Evolutionary conservation across 2,888 invertebrate species (phyloP), one percentile per base, ranked within the genome.

Genomic region (Cataglyphis rosenhaueri): DNA sequence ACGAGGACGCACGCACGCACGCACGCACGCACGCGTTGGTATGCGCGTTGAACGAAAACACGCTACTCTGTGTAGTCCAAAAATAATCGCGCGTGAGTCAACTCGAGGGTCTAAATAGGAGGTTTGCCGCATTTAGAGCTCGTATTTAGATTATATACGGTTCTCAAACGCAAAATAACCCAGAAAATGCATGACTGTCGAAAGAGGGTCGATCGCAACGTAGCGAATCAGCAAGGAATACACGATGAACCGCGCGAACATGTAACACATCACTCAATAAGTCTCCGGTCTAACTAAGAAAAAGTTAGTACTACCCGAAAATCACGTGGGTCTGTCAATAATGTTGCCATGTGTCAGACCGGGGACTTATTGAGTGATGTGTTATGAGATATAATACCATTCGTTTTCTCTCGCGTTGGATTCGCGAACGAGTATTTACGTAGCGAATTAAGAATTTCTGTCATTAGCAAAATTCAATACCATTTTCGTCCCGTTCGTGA

Each of bases 21-120:
- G 68, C 81, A 76, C 79, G 76, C 66, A 83, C 79, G 82, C 84
- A 84, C 85, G 81, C 70, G 84, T 73, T 59, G 84, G 84, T 82
- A 84, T 70, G 84, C 88, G 91, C 89, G 88, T 79, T 59, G 87
- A 87, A 92, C 90, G 91, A 92, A 92, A 92, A 92, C 92, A 92
- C 89, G 91, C 90, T n/a, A n/a, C n/a, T 52, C 62, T 86, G 88
- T 73, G 75, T 29, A 29, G 29, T 81, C 91, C 91, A 87, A 91
- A 92, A 92, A 92, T 92, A 92, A 85, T 86, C 81, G 82, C 70
- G 88, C 86, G 84, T 92, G 92, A 92, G 92, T 92, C 92, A 92
- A 92, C 92, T 87, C 88, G 83, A 86, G 91, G 85, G 89, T 92
- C 91, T 92, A 92, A 92, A 92, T 92, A 92, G 91, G 91, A 91